These are phyloP conservation scores for Onychomys leucogaster DNA, from an alignment of 2,797 vertebrate species.

Conservation along the genomic window DNA sequence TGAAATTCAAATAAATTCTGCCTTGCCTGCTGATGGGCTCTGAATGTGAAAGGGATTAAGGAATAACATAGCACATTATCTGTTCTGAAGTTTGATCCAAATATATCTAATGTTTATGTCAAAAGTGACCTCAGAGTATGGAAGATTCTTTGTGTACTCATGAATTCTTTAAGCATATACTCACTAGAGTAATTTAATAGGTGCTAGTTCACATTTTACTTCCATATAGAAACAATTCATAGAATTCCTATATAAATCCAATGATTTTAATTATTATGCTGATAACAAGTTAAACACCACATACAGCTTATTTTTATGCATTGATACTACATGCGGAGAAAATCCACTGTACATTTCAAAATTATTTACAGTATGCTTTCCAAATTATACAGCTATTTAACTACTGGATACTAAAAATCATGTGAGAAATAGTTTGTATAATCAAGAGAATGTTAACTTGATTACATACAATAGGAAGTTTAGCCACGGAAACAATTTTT, in stretches of 20 bases:
- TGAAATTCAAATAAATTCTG: constrained; percentile 45
- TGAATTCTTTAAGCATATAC: constrained; percentile 32
- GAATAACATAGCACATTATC: not conserved
- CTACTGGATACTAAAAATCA: not conserved
- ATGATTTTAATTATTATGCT: not conserved
- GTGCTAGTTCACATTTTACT: not conserved
- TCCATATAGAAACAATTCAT: not conserved
- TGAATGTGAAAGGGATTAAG: constrained; percentile 20
- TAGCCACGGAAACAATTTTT: not conserved
- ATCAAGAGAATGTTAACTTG: not conserved
- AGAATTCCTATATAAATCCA: not conserved
- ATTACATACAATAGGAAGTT: not conserved
- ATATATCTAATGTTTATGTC: constrained; percentile 58
- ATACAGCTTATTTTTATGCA: not conserved
- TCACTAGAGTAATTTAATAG: not conserved
- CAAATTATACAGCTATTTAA: not conserved
- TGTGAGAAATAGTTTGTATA: not conserved
- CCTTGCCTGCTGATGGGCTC: not conserved
- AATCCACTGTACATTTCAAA: not conserved
- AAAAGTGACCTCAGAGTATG: not conserved
- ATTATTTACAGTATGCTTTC: not conserved
- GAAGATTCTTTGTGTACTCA: not conserved
- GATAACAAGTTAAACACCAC: not conserved
- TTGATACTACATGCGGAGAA: not conserved
- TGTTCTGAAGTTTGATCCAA: not conserved